These are phyloP conservation scores for Conus betulinus DNA, from an alignment of 1,140 invertebrate species.

Conservation along the genomic window DNA sequence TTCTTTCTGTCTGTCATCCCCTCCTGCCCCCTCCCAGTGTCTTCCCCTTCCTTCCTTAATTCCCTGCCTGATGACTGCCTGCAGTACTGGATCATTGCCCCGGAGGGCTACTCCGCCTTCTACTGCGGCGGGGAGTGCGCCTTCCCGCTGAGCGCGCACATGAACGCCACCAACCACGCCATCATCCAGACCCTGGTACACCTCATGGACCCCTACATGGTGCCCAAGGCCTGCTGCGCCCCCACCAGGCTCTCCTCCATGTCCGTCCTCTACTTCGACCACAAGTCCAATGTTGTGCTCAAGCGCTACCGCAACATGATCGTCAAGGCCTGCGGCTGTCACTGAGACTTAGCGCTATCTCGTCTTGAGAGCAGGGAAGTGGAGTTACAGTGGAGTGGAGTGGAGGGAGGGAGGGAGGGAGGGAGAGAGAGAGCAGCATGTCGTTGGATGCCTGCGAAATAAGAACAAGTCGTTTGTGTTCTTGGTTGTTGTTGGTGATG, in stretches of 20 bases:
- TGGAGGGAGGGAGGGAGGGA: too few species aligned
- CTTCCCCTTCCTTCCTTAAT: not conserved
- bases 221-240: conserved; percentile 81
- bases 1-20: not conserved
- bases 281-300: conserved; percentile 81
- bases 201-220: conserved; percentile 80
- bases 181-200: conserved; percentile 82
- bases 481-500: too few species aligned
- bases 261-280: conserved; percentile 82
- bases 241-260: conserved; percentile 81
- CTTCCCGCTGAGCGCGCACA: conserved; percentile 78
- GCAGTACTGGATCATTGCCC: conserved; percentile 81
- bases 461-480: too few species aligned
- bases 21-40: not conserved
- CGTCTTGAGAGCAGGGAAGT: too few species aligned
- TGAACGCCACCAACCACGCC: conserved; percentile 83
- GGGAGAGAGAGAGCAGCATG: too few species aligned
- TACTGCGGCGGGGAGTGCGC: conserved; percentile 82
- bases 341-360: conserved; percentile 73
- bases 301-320: conserved; percentile 84
- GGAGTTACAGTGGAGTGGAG: too few species aligned
- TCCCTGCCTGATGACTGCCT: not conserved
- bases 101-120: conserved; percentile 82
- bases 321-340: conserved; percentile 82
- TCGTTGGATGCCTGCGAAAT: too few species aligned